These are phyloP conservation scores for Halocynthia aurantium DNA, from an alignment of 23 tunicate genomes.

Conservation along the genomic window DNA sequence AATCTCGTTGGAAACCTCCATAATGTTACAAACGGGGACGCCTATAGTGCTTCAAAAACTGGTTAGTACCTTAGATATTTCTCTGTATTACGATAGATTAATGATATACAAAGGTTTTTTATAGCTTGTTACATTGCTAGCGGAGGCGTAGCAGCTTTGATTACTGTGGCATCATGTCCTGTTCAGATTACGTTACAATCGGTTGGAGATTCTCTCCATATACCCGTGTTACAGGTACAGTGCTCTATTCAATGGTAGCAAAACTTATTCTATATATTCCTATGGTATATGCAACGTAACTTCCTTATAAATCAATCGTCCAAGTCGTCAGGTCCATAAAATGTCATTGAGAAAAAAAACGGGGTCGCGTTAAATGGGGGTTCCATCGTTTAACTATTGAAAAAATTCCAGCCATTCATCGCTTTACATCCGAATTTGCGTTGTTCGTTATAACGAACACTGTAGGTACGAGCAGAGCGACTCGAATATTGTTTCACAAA, in stretches of 20 bases:
- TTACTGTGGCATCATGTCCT: constrained; percentile 2
- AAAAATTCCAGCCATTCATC: not conserved
- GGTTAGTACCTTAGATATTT: not conserved
- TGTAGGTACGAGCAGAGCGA: too few species aligned
- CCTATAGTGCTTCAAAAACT: not conserved
- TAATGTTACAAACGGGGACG: constrained; percentile 1
- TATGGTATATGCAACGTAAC: too few species aligned
- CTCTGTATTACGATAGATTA: too few species aligned
- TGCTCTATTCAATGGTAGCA: not conserved
- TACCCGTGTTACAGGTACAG: constrained; percentile 3
- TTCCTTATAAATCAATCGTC: too few species aligned
- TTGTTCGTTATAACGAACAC: too few species aligned
- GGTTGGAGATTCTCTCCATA: not conserved
- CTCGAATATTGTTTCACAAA: not conserved
- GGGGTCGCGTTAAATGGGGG: too few species aligned
- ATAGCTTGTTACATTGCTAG: not conserved
- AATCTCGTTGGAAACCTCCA: not conserved
- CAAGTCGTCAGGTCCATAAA: too few species aligned
- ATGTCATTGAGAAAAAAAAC: too few species aligned
- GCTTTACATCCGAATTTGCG: too few species aligned
- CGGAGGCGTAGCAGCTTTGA: constrained; percentile 5
- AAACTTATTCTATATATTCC: too few species aligned
- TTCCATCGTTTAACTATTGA: not conserved
- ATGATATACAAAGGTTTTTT: not conserved
- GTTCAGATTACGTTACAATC: not conserved